Evolutionary conservation across 2,797 vertebrate species (phyloP).

Genomic region (Silurus lanzhouensis): DNA sequence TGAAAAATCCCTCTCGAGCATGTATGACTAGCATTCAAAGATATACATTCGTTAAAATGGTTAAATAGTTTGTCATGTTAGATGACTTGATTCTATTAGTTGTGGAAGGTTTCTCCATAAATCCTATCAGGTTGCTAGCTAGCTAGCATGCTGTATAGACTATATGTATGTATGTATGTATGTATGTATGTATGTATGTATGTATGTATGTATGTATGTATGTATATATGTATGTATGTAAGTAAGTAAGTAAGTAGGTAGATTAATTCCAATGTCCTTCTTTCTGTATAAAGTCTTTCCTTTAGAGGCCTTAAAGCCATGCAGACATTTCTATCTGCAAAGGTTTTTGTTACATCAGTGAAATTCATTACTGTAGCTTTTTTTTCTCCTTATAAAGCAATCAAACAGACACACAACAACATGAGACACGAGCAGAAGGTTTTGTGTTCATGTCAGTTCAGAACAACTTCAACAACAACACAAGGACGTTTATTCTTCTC

Average conservation of each 20-base stretch:
- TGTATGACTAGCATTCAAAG: not conserved
- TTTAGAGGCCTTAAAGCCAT: not conserved
- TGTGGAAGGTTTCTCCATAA: not conserved
- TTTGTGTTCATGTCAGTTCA: not conserved
- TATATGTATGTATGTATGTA: not conserved
- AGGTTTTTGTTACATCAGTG: not conserved
- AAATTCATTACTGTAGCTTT: not conserved
- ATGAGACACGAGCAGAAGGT: not conserved
- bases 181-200: too few species aligned
- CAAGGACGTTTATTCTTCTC: constrained; percentile 7
- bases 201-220: not conserved
- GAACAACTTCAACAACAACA: not conserved
- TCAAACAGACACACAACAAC: not conserved
- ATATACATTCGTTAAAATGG: not conserved
- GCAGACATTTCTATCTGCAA: not conserved
- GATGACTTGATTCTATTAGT: not conserved
- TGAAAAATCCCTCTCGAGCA: not conserved
- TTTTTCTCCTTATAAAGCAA: too few species aligned
- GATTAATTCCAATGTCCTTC: not conserved
- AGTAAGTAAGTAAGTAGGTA: not conserved
- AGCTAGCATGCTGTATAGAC: not conserved
- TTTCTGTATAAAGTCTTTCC: not conserved
- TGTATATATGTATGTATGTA: not conserved
- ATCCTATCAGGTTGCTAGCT: not conserved
- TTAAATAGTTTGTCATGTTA: not conserved